A percentile compares a stretch with the other conserved stretches of the same genome.
phyloP scores from a whole-genome alignment of 2,888 invertebrate genomes.

The Neocrepidodera transversa region DNA sequence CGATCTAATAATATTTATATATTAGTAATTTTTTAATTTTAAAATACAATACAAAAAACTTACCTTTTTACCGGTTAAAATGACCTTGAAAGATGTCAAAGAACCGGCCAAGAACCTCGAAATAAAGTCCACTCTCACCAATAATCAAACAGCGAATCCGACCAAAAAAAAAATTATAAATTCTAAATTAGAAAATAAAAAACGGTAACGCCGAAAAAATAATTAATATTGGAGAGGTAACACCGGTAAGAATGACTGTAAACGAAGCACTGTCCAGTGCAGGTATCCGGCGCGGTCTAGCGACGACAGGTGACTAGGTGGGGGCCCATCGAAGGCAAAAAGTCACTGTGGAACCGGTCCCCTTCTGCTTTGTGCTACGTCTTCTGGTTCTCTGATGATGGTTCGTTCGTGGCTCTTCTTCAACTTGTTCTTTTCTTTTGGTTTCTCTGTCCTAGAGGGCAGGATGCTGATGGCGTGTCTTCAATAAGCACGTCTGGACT shows the following conservation, averaged over 20 bases:
- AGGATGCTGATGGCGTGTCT: slow-evolving; percentile 11
- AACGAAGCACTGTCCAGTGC: slow-evolving; percentile 34
- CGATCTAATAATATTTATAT: too few relatives aligned
- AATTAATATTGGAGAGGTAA: slow-evolving; percentile 1
- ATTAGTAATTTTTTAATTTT: too few relatives aligned
- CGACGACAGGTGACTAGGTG: slow-evolving; percentile 33
- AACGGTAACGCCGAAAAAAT: background rate
- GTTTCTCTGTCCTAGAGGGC: slow-evolving; percentile 7
- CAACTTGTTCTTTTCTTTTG: slow-evolving; percentile 20
- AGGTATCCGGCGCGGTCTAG: slow-evolving; percentile 33
- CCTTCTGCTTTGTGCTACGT: slow-evolving; percentile 13
- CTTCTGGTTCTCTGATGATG: slow-evolving; percentile 3
- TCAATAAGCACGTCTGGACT: slow-evolving; percentile 2
- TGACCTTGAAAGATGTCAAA: slow-evolving; percentile 26
- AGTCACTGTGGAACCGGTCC: slow-evolving; percentile 34
- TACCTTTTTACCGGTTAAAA: slow-evolving; percentile 21
- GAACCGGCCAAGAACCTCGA: slow-evolving; percentile 19
- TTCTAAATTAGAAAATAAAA: too few relatives aligned
- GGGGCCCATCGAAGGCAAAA: slow-evolving; percentile 33
- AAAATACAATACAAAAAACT: slow-evolving; percentile 2
- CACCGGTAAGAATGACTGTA: slow-evolving; percentile 28
- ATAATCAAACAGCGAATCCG: background rate
- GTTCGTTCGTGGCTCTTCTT: slow-evolving; percentile 10
- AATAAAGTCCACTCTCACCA: slow-evolving; percentile 29
- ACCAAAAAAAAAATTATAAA: too few relatives aligned